Percentiles rank a stretch among this genome's conserved stretches.
Conservation (phyloP, 30 jellyfish, hydroid and myxozoan genomes). For the Rhopilema esculentum region DNA sequence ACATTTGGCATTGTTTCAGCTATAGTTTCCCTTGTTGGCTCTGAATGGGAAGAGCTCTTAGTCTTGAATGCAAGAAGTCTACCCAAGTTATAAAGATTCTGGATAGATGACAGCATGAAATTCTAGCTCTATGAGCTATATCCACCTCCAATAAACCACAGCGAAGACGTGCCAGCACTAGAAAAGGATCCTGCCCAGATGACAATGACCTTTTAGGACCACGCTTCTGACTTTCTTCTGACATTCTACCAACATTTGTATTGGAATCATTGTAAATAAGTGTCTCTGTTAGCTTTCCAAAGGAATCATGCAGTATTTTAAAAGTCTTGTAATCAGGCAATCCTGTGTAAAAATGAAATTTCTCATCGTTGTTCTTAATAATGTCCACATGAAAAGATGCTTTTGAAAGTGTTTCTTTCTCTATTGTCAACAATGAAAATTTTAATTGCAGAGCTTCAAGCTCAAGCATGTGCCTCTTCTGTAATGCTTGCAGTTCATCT, state of each 20-base stretch:
- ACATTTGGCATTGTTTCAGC: conserved; percentile 65
- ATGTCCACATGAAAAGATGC: not conserved
- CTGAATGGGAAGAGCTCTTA: conserved; percentile 63
- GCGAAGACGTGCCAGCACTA: conserved; percentile 38
- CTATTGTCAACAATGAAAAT: not conserved
- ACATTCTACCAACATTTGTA: not conserved
- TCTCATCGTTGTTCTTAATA: not conserved
- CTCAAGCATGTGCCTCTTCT: no score
- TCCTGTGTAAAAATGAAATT: conserved; percentile 54
- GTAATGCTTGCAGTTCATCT: conserved; percentile 1
- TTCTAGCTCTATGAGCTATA: conserved; percentile 45
- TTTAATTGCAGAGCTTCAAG: no score
- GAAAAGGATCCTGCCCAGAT: conserved; percentile 65
- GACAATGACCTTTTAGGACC: conserved; percentile 56
- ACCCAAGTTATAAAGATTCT: conserved; percentile 48
- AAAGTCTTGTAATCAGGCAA: conserved; percentile 34
- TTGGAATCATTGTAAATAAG: conserved; percentile 3
- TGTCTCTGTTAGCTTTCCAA: not conserved
- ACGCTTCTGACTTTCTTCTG: not conserved
- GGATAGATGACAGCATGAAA: conserved; percentile 20
- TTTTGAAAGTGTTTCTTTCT: not conserved
- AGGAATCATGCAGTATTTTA: conserved; percentile 19
- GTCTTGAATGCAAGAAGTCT: conserved; percentile 36
- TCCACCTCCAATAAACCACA: conserved; percentile 55
- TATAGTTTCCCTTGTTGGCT: conserved; percentile 21